Evolutionary conservation across 2,888 invertebrate genomes (phyloP), one percentile per base, ranked within the genome.

Genomic region (Phoenoteleia sp.): DNA sequence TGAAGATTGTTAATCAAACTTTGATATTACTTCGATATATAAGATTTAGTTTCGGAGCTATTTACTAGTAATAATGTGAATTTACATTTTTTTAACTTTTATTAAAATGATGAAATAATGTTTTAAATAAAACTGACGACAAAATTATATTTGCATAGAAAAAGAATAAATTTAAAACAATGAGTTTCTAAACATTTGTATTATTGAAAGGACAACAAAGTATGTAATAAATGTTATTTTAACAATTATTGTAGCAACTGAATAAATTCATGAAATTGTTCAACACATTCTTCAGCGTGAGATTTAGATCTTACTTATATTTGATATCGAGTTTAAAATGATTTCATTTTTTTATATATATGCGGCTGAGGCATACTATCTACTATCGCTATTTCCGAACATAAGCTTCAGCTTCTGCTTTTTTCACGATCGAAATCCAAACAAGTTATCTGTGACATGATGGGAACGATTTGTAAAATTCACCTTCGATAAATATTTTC

Each of bases 301-400:
- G 86, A 86, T 88, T 88, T 87, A 87, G 77, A 82, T 58, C 60
- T 84, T 64, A 62, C 83, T 76, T 74, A 29, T 66, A 89, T 89
- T 81, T 85, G 23, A 81, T 83, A 47, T 60, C 81, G 87, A 88
- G 88, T 88, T 89, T 88, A 88, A 89, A 88, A 88, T 90, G 91
- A 93, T 93, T 92, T 89, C 90, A 92, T 92, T 89, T 88, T 81
- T 81, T 84, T 54, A 27, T 36, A 85, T 91, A 92, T 92, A 92
- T 87, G 87, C 71, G 62, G 13, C 45, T 81, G 72, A 85, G 86
- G 77, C 83, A 69, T 81, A 77, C 85, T 87, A 92, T 92, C 91
- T 89, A 71, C 66, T 85, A 91, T 92, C 91, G 89, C 90, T 90
- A 90, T 91, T 92, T 91, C 91, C 92, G 89, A 87, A 81, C 83